Base-by-base conservation (phyloP, 1,140 invertebrate genomes). In the Caenorhabditis briggsae region DNA sequence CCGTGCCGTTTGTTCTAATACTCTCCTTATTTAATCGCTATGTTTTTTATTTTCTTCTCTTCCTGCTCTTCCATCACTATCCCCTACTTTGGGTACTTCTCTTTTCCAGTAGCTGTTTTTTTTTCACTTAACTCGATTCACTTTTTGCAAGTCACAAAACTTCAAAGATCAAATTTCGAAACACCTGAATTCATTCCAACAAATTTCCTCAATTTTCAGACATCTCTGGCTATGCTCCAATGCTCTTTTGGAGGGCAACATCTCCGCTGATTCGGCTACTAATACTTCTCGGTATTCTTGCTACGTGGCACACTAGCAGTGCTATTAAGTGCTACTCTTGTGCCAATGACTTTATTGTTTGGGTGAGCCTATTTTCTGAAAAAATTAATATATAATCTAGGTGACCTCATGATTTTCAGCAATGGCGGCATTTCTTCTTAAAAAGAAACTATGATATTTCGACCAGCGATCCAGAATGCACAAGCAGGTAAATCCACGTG, bases 381-480 rank as follows among this genome's bases (percentile, higher is more conserved):
- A n/a, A n/a, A n/a, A n/a, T n/a, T n/a, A n/a, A n/a, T n/a, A n/a
- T n/a, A n/a, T n/a, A n/a, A n/a, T n/a, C n/a, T n/a, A n/a, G n/a
- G n/a, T n/a, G n/a, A n/a, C n/a, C n/a, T n/a, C n/a, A n/a, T n/a
- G n/a, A n/a, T 43, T 58, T 90, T 84, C 84, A 91, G 90, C 91
- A 90, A 84, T 90, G 90, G 90, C 82, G 90, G n/a, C 90, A 90
- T 83, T 91, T 90, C 82, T 90, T 90, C 65, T 82, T 90, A 20
- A 91, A 91, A 85, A 74, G 90, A 58, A 90, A 90, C 84, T 90
- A 90, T 84, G 89, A 86, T 50, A 64, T 90, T 12, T 82, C 89
- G 20, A 83, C 83, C 7, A 85, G 85, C 56, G 90, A 90, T 70
- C 86, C 88, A n/a, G 82, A 82, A 20, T 90, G 90, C 64, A 70